Base-by-base conservation (phyloP, 2,888 invertebrate species). In the Scaptomyza cyrtandrae region DNA sequence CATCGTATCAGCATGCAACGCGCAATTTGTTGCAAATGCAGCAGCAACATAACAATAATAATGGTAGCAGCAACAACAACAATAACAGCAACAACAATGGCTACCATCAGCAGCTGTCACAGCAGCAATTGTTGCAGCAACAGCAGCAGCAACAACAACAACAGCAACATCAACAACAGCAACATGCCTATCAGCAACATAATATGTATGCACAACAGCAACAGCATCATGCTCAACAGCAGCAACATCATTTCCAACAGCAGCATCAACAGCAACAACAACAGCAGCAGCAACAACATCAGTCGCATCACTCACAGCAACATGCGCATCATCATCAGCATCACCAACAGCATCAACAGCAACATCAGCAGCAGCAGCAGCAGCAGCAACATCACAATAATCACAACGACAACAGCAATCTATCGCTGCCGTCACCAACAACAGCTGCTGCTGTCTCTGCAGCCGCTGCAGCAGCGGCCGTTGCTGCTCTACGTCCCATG, bases 341-440 rank as follows among this genome's bases (percentile, higher is more conserved):
- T 0, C 85, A 77, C 52, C 89, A 71, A n/a, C 86, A 78, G 54
- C 72, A 84, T 48, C 64, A 83, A 1, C 71, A 63, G 5, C 66
- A 71, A 11, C 74, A 75, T 0, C 74, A 74, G 0, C 62, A 69
- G 5, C 68, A 72, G 2, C 71, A 75, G 1, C 72, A 68, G 1
- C 88, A 75, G 55, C 89, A 78, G 59, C 89, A 73, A 66, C 88
- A 71, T 7, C 55, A 44, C 10, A 68, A 72, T 29, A 58, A 62
- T 33, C 66, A 75, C 85, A 89, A 88, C 62, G 90, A 91, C 75
- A 96, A 96, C 57, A 95, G 96, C 83, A 94, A 94, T 44, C 95
- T 97, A 87, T 96, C 96, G 46, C 92, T 97, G 71, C 97, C 97
- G 1, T 96, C 96, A 46, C 97, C 97, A 0, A 96, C 87, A 61